Base-by-base conservation (phyloP, 2,113 vertebrate genomes). In the Antennarius striatus region DNA sequence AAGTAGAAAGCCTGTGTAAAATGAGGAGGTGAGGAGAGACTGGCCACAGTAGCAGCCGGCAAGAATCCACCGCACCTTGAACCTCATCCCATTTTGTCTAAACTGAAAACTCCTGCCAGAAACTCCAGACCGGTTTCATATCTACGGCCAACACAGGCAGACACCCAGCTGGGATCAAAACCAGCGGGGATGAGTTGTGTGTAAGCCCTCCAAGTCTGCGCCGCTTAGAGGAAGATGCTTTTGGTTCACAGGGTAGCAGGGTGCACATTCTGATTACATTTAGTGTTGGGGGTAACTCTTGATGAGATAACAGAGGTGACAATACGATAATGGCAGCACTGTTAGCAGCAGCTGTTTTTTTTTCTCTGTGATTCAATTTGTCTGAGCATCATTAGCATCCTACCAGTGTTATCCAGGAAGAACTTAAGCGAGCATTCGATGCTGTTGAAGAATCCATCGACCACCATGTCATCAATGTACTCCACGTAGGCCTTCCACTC, bases 361-460 rank as follows among this genome's bases (percentile, higher is more conserved):
- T 30, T 46, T 30, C 3, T 14, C 3, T 14, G 8, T 10, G 0
- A 39, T 32, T n/a, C 4, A 1, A 29, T 15, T 30, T 11, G 10
- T 60, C 22, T 55, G 10, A 45, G 51, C 8, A 15, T 43, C 5
- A 14, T 10, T 59, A 36, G 15, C 3, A 1, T 39, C 50, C 13
- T 86, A 98, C 96, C 96, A 51, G 94, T 98, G 79, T 95, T 98
- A 58, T 98, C 94, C 78, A 96, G 84, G 17, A 99, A 94, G 68
- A 96, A 94, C 67, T 91, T 94, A 62, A 99, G 94, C 0, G 96
- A 98, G 71, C 93, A 90, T 71, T 98, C 93, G 0, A 95, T 88
- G 53, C 94, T 93, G 72, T 75, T 91, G 81, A 94, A 96, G 83
- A 98, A 96, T 2, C 97, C 97, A 22, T 95, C 93, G 8, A 96